phyloP scores from a whole-genome alignment of 1,140 invertebrate genomes.

The Drosophila truncata region DNA sequence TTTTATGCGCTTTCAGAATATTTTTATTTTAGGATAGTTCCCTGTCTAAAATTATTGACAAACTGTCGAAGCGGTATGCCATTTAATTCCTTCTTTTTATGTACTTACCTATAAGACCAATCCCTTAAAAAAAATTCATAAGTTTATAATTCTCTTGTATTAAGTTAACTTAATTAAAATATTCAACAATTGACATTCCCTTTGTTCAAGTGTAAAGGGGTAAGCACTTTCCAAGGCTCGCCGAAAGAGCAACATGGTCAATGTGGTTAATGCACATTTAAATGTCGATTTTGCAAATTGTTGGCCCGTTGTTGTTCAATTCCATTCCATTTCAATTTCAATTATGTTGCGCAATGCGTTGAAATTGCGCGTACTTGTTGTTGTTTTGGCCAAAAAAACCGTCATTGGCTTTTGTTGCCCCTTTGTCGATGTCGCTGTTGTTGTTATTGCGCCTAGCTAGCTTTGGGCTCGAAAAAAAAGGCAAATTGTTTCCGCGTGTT shows the following conservation, averaged over 20 bases:
- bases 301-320: constrained; percentile 63
- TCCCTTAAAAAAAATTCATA: background rate
- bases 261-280: constrained; percentile 71
- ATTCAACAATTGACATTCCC: background rate
- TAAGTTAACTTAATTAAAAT: background rate
- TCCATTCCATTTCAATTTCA: constrained; percentile 63
- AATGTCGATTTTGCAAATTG: constrained; percentile 82
- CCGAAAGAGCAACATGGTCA: constrained; percentile 35
- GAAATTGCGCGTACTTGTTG: constrained; percentile 75
- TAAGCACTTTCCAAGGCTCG: constrained; percentile 48
- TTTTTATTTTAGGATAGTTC: background rate
- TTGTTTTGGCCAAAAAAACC: constrained; percentile 58
- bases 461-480: constrained; percentile 46
- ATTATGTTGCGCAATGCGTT: constrained; percentile 81
- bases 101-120: background rate
- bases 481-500: constrained; percentile 80
- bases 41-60: background rate
- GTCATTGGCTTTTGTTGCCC: constrained; percentile 57
- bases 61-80: background rate
- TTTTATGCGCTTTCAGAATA: background rate
- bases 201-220: constrained; percentile 5
- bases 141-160: no score
- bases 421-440: constrained; percentile 30
- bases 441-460: constrained; percentile 30
- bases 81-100: background rate